These are phyloP conservation scores for Folsomia manolachei DNA, from an alignment of 2,888 invertebrate species.

Conservation along the genomic window DNA sequence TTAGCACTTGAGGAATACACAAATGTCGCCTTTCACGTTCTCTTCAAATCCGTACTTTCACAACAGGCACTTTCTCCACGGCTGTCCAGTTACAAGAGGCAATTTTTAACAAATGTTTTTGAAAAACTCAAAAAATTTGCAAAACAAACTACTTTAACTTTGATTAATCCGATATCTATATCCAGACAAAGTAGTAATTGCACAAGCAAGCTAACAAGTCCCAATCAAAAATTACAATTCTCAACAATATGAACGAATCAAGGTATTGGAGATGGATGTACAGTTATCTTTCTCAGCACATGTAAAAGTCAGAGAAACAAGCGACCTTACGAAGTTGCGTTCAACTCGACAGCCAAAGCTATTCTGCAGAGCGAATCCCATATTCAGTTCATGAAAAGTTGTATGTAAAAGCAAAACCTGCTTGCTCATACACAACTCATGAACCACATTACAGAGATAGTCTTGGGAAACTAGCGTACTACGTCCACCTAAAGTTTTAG, in stretches of 20 bases:
- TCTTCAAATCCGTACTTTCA: neutral
- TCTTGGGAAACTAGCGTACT: neutral
- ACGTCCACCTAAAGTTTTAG: neutral
- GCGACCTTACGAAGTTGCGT: constrained; percentile 31
- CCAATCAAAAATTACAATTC: no score
- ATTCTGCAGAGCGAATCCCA: neutral
- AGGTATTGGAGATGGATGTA: neutral
- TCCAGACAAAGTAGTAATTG: neutral
- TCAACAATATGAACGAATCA: neutral
- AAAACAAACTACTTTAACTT: no score
- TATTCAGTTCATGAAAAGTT: neutral
- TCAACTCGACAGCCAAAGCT: constrained; percentile 27
- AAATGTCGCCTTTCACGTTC: neutral
- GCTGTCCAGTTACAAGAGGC: neutral
- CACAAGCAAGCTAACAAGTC: no score
- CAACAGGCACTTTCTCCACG: neutral
- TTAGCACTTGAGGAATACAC: neutral
- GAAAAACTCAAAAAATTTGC: neutral
- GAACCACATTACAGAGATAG: neutral
- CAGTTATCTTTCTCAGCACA: constrained; percentile 27
- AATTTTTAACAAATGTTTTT: neutral
- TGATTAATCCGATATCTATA: neutral
- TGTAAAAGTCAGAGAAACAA: constrained; percentile 26
- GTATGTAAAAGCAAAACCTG: neutral
- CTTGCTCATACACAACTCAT: neutral